Percentiles rank a stretch among this genome's conserved stretches.
Evolutionary conservation across 2,113 vertebrate genomes (phyloP).

Genomic region (Rhinolophus ferrumequinum): DNA sequence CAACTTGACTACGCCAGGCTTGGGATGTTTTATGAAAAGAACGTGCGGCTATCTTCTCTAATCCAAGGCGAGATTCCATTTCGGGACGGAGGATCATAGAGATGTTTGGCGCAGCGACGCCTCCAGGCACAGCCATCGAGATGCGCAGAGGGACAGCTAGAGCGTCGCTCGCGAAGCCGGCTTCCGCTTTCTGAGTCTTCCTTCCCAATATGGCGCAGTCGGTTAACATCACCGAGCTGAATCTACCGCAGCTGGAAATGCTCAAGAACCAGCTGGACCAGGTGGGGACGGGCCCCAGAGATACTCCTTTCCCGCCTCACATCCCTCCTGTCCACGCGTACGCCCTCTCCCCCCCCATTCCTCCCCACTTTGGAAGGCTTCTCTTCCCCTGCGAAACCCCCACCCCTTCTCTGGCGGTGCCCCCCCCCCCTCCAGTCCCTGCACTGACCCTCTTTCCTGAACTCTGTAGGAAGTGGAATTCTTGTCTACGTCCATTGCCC

Average conservation of each 20-base stretch:
- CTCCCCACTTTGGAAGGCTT: neutral
- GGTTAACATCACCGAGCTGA: constrained; percentile 92
- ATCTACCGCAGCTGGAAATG: constrained; percentile 92
- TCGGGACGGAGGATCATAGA: neutral
- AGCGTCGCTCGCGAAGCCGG: neutral
- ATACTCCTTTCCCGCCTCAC: neutral
- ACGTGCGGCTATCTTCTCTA: accelerated
- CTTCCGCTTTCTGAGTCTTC: constrained; percentile 16
- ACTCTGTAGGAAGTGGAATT: constrained; percentile 93
- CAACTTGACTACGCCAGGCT: neutral
- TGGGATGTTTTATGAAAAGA: neutral
- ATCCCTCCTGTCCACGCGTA: neutral
- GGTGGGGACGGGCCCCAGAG: constrained; percentile 79
- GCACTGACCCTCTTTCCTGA: neutral
- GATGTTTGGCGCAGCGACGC: neutral
- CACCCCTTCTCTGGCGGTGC: neutral
- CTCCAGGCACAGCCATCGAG: constrained; percentile 43
- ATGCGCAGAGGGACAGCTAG: constrained; percentile 40
- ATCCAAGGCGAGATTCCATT: accelerated
- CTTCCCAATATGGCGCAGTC: constrained; percentile 90
- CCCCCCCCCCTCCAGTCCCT: accelerated
- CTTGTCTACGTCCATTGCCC: constrained; percentile 93
- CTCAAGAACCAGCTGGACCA: constrained; percentile 94
- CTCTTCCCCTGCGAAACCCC: neutral
- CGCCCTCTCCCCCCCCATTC: neutral